These are phyloP conservation scores for Erythrolamprus reginae DNA, from an alignment of 2,113 vertebrate genomes.

Conservation along the genomic window DNA sequence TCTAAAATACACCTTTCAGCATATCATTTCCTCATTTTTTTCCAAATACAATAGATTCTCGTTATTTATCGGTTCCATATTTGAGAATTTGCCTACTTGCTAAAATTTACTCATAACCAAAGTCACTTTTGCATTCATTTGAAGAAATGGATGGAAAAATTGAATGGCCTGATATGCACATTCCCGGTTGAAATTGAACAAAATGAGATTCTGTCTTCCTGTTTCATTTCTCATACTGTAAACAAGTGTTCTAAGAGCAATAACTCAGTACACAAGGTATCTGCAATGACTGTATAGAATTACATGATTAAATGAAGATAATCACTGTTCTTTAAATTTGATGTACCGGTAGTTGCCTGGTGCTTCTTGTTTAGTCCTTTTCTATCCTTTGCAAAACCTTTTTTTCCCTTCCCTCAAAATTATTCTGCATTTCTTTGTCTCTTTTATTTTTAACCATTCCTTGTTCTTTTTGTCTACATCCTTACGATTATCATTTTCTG, in stretches of 20 bases:
- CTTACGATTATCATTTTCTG: too few relatives aligned
- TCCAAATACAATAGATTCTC: background rate
- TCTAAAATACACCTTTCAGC: background rate
- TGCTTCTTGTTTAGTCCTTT: background rate
- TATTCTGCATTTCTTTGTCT: background rate
- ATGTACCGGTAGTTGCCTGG: too few relatives aligned
- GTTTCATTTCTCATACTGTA: background rate
- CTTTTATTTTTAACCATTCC: too few relatives aligned
- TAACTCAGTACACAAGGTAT: background rate
- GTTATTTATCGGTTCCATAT: background rate
- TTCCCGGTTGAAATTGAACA: background rate
- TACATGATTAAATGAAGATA: background rate
- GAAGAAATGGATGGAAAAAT: too few relatives aligned
- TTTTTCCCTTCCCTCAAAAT: background rate
- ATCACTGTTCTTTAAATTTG: background rate
- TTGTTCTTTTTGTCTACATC: too few relatives aligned
- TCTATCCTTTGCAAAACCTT: background rate
- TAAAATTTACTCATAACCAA: background rate
- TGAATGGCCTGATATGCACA: too few relatives aligned
- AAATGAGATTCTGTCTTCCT: background rate
- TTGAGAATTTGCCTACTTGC: background rate
- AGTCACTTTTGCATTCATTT: too few relatives aligned
- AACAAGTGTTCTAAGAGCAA: background rate
- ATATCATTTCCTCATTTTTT: background rate
- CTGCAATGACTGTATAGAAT: background rate